Percentiles rank a stretch among this genome's conserved stretches.
Conservation (phyloP, 1,140 invertebrate genomes). For the Monomorium pharaonis region DNA sequence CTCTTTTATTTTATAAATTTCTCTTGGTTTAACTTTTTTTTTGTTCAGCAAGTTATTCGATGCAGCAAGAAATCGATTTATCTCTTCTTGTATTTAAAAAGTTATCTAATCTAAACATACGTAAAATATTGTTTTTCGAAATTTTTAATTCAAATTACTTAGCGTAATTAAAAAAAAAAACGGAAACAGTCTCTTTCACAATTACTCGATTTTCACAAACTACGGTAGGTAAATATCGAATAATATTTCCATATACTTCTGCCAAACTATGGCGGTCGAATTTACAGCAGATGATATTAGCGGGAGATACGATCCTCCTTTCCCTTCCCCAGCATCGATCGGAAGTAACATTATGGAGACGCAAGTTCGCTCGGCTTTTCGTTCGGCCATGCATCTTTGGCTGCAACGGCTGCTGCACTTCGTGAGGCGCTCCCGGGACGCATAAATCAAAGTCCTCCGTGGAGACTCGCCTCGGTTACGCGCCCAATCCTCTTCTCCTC, state of each 20-base stretch:
- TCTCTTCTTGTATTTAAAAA: background rate
- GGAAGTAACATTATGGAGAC: constrained; percentile 68
- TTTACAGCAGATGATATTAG: constrained; percentile 23
- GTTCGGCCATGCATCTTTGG: constrained; percentile 74
- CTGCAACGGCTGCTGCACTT: constrained; percentile 72
- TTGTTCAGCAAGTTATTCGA: background rate
- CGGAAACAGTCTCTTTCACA: background rate
- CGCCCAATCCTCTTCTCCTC: background rate
- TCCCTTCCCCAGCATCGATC: constrained; percentile 61
- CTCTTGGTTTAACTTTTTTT: background rate
- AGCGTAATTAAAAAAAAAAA: background rate
- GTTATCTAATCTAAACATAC: background rate
- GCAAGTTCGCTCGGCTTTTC: constrained; percentile 64
- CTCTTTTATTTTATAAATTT: background rate
- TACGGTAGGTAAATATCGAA: background rate
- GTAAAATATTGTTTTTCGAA: background rate
- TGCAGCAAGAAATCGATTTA: background rate
- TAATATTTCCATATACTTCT: background rate
- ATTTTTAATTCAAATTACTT: background rate
- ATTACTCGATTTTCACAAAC: background rate
- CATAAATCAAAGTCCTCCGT: constrained; percentile 81
- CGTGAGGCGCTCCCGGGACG: constrained; percentile 80
- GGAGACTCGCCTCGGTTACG: constrained; percentile 77
- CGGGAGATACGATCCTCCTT: background rate
- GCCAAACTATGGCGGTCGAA: background rate